Evolutionary conservation across 2,113 vertebrate species (phyloP).

Genomic region (Notarius quadriscutis): DNA sequence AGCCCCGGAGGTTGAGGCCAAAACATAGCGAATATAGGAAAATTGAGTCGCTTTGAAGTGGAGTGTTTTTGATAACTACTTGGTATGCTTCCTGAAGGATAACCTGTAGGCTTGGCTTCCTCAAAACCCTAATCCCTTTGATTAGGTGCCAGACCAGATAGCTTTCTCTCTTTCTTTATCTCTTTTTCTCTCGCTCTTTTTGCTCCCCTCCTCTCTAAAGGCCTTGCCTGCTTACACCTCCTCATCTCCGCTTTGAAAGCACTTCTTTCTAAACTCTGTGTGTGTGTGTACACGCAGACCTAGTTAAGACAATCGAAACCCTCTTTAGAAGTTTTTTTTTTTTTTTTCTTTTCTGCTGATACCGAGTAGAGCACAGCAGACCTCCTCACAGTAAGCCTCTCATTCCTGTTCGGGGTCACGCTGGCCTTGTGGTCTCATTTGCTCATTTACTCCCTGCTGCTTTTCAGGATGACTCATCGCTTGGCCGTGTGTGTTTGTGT

Average conservation of each 20-base stretch:
- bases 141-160: slow-evolving; percentile 98
- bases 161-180: slow-evolving; percentile 71
- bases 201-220: slow-evolving; percentile 60
- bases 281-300: slow-evolving; percentile 76
- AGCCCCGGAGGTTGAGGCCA: slow-evolving; percentile 83
- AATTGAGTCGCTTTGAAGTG: slow-evolving; percentile 99
- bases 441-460: slow-evolving; percentile 56
- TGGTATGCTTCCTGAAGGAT: slow-evolving; percentile 98
- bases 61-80: slow-evolving; percentile 98
- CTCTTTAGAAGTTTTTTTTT: slow-evolving; percentile 74
- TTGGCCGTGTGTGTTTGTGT: slow-evolving; percentile 2
- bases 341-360: slow-evolving; percentile 68
- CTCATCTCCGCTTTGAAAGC: slow-evolving; percentile 85
- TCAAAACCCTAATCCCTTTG: slow-evolving; percentile 95
- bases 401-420: slow-evolving; percentile 78
- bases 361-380: slow-evolving; percentile 54
- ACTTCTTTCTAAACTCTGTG: slow-evolving; percentile 73
- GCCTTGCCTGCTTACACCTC: slow-evolving; percentile 72
- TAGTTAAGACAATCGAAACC: slow-evolving; percentile 76
- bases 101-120: slow-evolving; percentile 97
- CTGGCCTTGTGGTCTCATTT: slow-evolving; percentile 63
- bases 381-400: slow-evolving; percentile 36
- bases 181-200: slow-evolving; percentile 69
- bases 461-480: slow-evolving; percentile 62
- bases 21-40: slow-evolving; percentile 94